Base-by-base conservation (phyloP, 1,140 invertebrate species). In the Drosophila seguyi region DNA sequence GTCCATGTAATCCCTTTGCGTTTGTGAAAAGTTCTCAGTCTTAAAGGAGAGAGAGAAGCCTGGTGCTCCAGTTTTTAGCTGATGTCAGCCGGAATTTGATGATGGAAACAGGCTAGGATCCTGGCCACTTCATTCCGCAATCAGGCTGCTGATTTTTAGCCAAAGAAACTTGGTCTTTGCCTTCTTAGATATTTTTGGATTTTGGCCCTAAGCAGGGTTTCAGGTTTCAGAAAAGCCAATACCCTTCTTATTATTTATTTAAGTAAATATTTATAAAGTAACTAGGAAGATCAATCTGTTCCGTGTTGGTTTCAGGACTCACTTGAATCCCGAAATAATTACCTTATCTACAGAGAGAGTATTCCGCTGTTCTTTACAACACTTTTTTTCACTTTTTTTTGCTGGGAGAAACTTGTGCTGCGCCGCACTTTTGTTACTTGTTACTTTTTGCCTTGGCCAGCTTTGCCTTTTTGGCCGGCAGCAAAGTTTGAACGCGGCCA, bases 351-450 rank as follows among this genome's bases (percentile, higher is more conserved):
- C 4, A 4, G n/a, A 4, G 2, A 55, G 52, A 25, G 52, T 25
- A 25, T 25, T 11, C 0, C 20, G 34, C 11, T 4, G 2, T 16
- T 41, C 6, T 10, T 11, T 10, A 8, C 11, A 18, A 10, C 6
- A 31, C 11, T 5, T 41, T 14, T 18, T 27, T 60, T 18, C 11
- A 6, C 18, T 27, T 20, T 34, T 27, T 22, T 41, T 27, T n/a
- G 6, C 14, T n/a, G 4, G 13, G 14, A 34, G 29, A 58, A 72
- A 72, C 65, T 72, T 72, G 66, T 39, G 65, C 50, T 56, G 63
- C 41, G 41, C 48, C 67, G 67, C 41, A 71, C 50, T 72, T 71
- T 71, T 72, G 52, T 58, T 72, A 72, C 68, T 72, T 58, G 68
- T 39, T 71, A 57, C 65, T 48, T 63, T 63, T 42, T 36, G 34